Base-by-base conservation (phyloP, 2,113 vertebrate genomes). In the Dendrocopos noguchii region DNA sequence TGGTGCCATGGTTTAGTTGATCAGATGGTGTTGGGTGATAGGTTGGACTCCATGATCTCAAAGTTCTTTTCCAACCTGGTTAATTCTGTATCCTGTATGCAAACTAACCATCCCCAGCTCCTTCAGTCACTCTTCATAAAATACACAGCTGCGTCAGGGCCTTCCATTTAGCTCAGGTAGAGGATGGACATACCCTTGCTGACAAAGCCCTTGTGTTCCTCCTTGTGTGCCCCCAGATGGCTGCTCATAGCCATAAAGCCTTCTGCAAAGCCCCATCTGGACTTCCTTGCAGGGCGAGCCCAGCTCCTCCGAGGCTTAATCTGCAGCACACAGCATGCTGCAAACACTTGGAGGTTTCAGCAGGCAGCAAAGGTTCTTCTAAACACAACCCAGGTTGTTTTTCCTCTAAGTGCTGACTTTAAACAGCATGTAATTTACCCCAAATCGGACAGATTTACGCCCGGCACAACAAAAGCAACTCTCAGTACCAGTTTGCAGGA, bases 381-480 rank as follows among this genome's bases (percentile, higher is more conserved):
- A 87, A 94, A 56, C 56, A 77, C 73, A 92, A 78, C 72, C 85
- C 31, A 64, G 28, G 68, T 29, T 87, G 31, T 64, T 93, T 94
- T 94, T 82, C 61, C 79, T 90, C 3, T 55, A 96, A 80, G 76
- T 67, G 52, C 67, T 92, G 81, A 87, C 84, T 93, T 93, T 91
- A 95, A 95, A 84, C 81, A 87, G 64, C 52, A 71, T 74, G 91
- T 95, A 93, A 91, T 87, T 95, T 93, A 93, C 64, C 57, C 64
- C 77, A 91, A 93, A 87, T 59, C 6, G 0, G 87, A 79, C 92
- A 92, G 93, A 92, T 94, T 95, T 95, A 96, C 77, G 81, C 77
- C 60, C 53, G 47, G 47, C 64, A 88, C 87, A 74, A 88, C 81
- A 93, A 95, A 89, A 96, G 78, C 72, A 91, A 87, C 72, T 19